phyloP scores from a whole-genome alignment of 2,113 vertebrate species.

The Hoplias malabaricus region DNA sequence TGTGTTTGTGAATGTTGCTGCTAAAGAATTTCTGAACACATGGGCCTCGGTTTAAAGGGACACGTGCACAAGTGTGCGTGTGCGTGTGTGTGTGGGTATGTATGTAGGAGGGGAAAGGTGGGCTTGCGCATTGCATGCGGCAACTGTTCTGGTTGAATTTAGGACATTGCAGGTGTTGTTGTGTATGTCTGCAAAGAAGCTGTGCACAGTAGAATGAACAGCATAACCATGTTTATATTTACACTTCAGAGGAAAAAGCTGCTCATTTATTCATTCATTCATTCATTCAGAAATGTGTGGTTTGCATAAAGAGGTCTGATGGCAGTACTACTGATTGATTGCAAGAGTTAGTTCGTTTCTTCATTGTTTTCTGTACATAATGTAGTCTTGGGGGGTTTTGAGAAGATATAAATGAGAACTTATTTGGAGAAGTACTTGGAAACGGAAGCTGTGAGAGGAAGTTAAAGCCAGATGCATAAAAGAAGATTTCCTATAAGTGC shows the following conservation, averaged over 20 bases:
- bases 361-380: not conserved
- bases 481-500: not conserved
- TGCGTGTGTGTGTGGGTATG: conserved; percentile 7
- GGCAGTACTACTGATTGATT: not conserved
- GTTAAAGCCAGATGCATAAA: conserved; percentile 37
- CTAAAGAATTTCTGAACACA: conserved; percentile 56
- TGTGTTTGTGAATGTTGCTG: conserved; percentile 39
- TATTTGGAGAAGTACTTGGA: conserved; percentile 13
- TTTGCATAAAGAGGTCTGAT: not conserved
- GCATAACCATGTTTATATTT: not conserved
- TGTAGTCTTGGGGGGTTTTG: conserved; percentile 3
- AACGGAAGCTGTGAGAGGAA: conserved; percentile 52
- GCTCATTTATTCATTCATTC: too few relatives aligned
- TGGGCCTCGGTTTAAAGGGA: conserved; percentile 44
- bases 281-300: not conserved
- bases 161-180: conserved; percentile 36
- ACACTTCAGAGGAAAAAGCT: not conserved
- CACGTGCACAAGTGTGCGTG: conserved; percentile 36
- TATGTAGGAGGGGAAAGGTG: not conserved
- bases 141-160: conserved; percentile 33
- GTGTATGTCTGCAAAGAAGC: conserved; percentile 1
- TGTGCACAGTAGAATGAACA: not conserved
- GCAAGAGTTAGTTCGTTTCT: not conserved
- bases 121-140: conserved; percentile 1
- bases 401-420: not conserved